These are phyloP conservation scores for Petrocephalus sullivani DNA, from an alignment of 2,797 vertebrate species.

Conservation along the genomic window DNA sequence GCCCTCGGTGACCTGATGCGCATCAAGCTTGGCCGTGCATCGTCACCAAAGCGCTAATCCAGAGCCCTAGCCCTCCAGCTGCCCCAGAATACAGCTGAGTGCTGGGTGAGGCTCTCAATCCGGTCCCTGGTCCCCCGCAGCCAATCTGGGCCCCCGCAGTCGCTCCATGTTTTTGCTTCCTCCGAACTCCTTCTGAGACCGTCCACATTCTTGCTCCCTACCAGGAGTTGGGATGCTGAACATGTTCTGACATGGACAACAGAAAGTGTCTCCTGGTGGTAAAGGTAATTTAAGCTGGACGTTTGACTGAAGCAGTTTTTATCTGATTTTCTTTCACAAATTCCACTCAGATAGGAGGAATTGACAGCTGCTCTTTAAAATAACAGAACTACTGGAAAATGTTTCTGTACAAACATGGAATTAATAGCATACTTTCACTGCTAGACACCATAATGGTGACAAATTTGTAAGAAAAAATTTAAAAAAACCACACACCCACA, in stretches of 20 bases:
- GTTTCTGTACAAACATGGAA: not conserved
- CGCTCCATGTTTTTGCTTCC: not conserved
- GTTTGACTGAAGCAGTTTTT: not conserved
- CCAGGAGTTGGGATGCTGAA: not conserved
- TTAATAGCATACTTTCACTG: conserved; percentile 10
- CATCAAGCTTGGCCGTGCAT: not conserved
- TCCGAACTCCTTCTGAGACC: not conserved
- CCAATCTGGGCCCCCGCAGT: not conserved
- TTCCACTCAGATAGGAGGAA: not conserved
- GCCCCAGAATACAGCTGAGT: not conserved
- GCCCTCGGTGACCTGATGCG: not conserved
- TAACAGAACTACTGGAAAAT: not conserved
- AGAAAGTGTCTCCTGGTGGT: not conserved
- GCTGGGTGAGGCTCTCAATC: not conserved
- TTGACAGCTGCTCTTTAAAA: conserved; percentile 5
- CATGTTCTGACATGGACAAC: not conserved
- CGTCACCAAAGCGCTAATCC: not conserved
- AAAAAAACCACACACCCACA: not conserved
- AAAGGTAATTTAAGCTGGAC: conserved; percentile 6
- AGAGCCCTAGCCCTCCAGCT: not conserved
- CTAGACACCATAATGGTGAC: not conserved
- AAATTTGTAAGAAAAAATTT: not conserved
- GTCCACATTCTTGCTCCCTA: not conserved
- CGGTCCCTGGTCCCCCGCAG: not conserved
- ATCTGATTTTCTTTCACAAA: not conserved